A percentile compares a stretch with the other conserved stretches of the same genome.
These are phyloP conservation scores for Gallinago paraguaiae DNA, from an alignment of 2,113 vertebrate genomes.

Conservation along the genomic window DNA sequence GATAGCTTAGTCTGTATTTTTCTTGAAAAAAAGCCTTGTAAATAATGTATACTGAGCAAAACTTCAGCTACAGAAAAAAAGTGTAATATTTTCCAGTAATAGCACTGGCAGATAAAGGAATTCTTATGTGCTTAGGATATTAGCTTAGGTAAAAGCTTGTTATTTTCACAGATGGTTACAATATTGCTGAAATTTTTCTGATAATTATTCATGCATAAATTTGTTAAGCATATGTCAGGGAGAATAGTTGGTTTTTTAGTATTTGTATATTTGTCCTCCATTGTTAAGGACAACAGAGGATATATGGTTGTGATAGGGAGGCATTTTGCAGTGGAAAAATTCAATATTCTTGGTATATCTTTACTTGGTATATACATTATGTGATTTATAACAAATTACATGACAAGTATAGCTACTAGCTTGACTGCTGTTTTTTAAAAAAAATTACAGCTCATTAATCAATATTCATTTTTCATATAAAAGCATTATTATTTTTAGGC, in stretches of 20 bases:
- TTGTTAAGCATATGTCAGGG: background rate
- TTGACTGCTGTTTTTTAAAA: constrained; percentile 51
- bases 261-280: background rate
- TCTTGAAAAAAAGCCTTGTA: background rate
- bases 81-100: background rate
- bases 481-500: constrained; percentile 78
- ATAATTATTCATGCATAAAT: constrained; percentile 11
- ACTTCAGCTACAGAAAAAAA: background rate
- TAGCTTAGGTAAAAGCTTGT: background rate
- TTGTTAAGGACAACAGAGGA: background rate
- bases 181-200: background rate
- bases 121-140: background rate
- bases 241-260: background rate
- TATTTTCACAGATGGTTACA: background rate
- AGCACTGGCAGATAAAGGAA: background rate
- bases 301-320: background rate
- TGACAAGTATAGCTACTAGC: constrained; percentile 74
- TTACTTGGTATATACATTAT: background rate
- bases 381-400: constrained; percentile 75
- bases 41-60: background rate
- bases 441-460: constrained; percentile 82
- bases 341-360: background rate
- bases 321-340: constrained; percentile 18
- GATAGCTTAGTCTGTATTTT: background rate
- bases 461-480: constrained; percentile 76